Evolutionary conservation across 2,888 invertebrate species (phyloP).

Genomic region (Agapetus fuscipes): DNA sequence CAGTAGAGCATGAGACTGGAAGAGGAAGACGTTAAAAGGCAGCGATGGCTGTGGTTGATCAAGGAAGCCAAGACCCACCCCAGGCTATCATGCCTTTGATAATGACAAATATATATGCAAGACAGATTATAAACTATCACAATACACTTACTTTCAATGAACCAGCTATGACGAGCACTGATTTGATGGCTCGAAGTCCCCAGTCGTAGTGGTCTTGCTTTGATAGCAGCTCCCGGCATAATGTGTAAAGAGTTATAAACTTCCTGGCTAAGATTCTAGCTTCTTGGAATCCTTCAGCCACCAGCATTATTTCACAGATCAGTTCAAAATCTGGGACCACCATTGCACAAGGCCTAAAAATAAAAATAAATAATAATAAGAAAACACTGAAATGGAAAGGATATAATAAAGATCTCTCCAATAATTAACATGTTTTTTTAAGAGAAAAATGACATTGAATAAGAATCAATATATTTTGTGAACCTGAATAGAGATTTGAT

Average conservation of each 20-base stretch:
- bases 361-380: too few relatives aligned
- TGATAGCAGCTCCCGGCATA: conserved; percentile 83
- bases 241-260: conserved; percentile 85
- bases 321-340: conserved; percentile 94
- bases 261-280: conserved; percentile 83
- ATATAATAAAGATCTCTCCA: too few relatives aligned
- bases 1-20: too few relatives aligned
- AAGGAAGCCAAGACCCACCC: too few relatives aligned
- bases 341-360: conserved; percentile 85
- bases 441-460: too few relatives aligned
- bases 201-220: conserved; percentile 97
- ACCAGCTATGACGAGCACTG: conserved; percentile 89
- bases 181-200: conserved; percentile 92
- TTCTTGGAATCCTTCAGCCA: conserved; percentile 91
- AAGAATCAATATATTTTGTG: too few relatives aligned
- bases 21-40: too few relatives aligned
- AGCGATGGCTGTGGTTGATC: too few relatives aligned
- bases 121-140: background rate
- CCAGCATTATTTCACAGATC: conserved; percentile 95
- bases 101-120: conserved; percentile 3
- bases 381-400: too few relatives aligned
- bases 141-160: conserved; percentile 56
- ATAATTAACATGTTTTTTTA: too few relatives aligned
- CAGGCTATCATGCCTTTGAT: too few relatives aligned
- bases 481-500: conserved; percentile 56